Evolutionary conservation across 2,888 invertebrate genomes (phyloP).

Genomic region (Chloromyia formosa): DNA sequence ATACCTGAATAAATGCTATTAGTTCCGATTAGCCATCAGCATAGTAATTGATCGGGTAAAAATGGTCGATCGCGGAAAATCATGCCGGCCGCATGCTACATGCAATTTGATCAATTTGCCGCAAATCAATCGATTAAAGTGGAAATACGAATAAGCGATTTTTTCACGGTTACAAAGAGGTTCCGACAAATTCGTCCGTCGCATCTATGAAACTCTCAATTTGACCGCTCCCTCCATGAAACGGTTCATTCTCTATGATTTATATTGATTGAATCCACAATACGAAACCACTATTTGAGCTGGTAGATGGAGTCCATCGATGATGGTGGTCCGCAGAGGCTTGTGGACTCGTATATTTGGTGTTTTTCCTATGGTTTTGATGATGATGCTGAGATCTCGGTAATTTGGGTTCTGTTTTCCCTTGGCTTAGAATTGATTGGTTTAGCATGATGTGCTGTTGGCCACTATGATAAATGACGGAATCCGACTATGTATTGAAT

Average conservation of each 20-base stretch:
- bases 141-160: constrained; percentile 46
- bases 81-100: constrained; percentile 15
- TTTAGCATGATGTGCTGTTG: constrained; percentile 45
- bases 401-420: background rate
- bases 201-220: constrained; percentile 2
- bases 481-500: constrained; percentile 24
- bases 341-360: background rate
- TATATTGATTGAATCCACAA: constrained; percentile 21
- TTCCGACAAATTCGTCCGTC: constrained; percentile 7
- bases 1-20: constrained; percentile 19
- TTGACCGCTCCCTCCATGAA: constrained; percentile 33
- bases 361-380: constrained; percentile 28
- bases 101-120: constrained; percentile 30
- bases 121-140: constrained; percentile 42
- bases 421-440: constrained; percentile 45
- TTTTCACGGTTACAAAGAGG: constrained; percentile 44
- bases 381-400: background rate
- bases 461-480: constrained; percentile 47
- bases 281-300: constrained; percentile 28
- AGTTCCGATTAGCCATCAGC: constrained; percentile 14
- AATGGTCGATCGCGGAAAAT: background rate
- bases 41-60: constrained; percentile 13
- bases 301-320: constrained; percentile 21
- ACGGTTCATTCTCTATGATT: constrained; percentile 23
- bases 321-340: constrained; percentile 35